phyloP scores from a whole-genome alignment of 2,888 invertebrate species.

The Petrolisthes cinctipes region DNA sequence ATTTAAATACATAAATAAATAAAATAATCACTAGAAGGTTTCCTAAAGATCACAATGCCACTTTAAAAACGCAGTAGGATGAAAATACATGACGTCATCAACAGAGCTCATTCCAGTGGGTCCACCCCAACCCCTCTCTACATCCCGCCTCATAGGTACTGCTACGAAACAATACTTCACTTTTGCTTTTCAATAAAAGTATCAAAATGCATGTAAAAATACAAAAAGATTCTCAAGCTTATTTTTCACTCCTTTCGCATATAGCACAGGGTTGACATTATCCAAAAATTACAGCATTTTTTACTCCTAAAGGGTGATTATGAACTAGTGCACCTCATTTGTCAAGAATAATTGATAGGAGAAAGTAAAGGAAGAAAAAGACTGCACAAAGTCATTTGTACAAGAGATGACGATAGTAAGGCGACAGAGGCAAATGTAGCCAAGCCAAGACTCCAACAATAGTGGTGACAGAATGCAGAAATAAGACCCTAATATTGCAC shows the following conservation, averaged over 20 bases:
- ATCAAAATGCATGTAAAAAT: constrained; percentile 64
- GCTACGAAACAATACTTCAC: constrained; percentile 61
- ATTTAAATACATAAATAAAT: constrained; percentile 2
- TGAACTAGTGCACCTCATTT: constrained; percentile 62
- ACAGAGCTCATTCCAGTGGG: constrained; percentile 62
- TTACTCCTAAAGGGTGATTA: constrained; percentile 56
- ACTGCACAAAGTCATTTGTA: constrained; percentile 59
- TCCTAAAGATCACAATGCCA: constrained; percentile 57
- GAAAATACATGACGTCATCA: constrained; percentile 60
- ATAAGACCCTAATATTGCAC: constrained; percentile 16
- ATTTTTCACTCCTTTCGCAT: constrained; percentile 50
- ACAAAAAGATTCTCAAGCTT: constrained; percentile 61
- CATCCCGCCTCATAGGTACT: constrained; percentile 61
- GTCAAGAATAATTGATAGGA: constrained; percentile 59
- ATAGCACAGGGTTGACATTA: constrained; percentile 55
- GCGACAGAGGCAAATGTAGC: constrained; percentile 60
- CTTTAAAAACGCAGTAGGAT: constrained; percentile 59
- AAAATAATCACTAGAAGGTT: constrained; percentile 20
- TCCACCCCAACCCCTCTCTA: constrained; percentile 62
- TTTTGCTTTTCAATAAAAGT: constrained; percentile 62
- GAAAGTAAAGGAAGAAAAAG: constrained; percentile 54
- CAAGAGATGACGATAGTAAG: constrained; percentile 60
- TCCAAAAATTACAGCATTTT: constrained; percentile 59
- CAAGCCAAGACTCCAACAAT: constrained; percentile 50
- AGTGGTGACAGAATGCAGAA: constrained; percentile 39